These are phyloP conservation scores for Subacronicta megacephala DNA, from an alignment of 2,888 invertebrate species.

Conservation along the genomic window DNA sequence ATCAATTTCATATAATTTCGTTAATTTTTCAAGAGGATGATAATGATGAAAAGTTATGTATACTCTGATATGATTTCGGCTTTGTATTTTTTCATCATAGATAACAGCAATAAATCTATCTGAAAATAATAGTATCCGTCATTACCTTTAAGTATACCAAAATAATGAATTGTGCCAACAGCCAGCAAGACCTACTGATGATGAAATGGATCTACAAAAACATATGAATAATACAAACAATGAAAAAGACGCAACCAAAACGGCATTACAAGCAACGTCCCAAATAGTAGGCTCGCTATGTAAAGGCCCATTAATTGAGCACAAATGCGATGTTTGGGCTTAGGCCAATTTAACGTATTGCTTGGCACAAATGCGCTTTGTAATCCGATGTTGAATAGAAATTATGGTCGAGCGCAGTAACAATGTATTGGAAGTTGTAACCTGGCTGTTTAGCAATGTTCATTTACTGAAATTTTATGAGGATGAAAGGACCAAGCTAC, in stretches of 20 bases:
- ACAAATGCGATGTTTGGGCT: constrained; percentile 79
- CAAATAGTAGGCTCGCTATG: constrained; percentile 64
- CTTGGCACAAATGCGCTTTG: constrained; percentile 77
- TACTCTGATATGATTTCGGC: too few relatives aligned
- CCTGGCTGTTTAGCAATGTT: constrained; percentile 13
- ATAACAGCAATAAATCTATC: too few relatives aligned
- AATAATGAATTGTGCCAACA: constrained; percentile 1
- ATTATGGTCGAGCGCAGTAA: constrained; percentile 67
- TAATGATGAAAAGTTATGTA: too few relatives aligned
- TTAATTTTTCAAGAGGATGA: too few relatives aligned
- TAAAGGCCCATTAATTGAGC: constrained; percentile 83
- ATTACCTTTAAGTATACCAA: background rate
- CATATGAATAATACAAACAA: constrained; percentile 19
- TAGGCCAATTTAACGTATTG: constrained; percentile 85
- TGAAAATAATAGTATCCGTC: too few relatives aligned
- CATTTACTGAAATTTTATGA: background rate
- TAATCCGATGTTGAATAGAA: constrained; percentile 79
- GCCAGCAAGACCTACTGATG: background rate
- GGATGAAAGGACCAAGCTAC: background rate
- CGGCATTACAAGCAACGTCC: constrained; percentile 56
- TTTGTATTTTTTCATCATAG: too few relatives aligned
- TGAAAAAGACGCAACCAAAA: constrained; percentile 17
- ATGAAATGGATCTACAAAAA: constrained; percentile 6
- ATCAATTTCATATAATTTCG: too few relatives aligned
- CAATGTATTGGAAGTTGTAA: constrained; percentile 51